Conservation (phyloP, 2,888 invertebrate species). For the Cotesia congregata region DNA sequence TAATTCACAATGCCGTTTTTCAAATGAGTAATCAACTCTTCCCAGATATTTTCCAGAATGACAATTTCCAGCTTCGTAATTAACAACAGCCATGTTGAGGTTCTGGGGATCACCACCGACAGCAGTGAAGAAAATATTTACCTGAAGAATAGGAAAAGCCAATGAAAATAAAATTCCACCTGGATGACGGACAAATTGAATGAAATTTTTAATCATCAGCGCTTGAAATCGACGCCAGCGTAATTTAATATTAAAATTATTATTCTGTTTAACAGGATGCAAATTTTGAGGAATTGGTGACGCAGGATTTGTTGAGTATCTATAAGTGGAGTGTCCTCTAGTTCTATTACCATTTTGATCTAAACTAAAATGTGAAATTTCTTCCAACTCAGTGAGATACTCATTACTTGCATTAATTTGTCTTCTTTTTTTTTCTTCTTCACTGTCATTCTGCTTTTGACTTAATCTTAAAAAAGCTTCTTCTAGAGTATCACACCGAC, state of each 20-base stretch:
- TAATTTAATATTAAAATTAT: background rate
- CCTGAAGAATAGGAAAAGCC: slow-evolving; percentile 85
- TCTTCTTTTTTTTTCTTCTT: slow-evolving; percentile 62
- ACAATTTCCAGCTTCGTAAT: slow-evolving; percentile 77
- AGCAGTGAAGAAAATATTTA: slow-evolving; percentile 84
- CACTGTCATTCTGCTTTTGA: slow-evolving; percentile 73
- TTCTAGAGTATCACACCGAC: slow-evolving; percentile 83
- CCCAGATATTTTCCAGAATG: slow-evolving; percentile 67
- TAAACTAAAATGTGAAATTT: slow-evolving; percentile 36
- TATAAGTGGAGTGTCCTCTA: background rate
- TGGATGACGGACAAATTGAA: slow-evolving; percentile 80
- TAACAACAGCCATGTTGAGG: slow-evolving; percentile 83
- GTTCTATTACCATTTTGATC: slow-evolving; percentile 23
- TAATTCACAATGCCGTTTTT: slow-evolving; percentile 71
- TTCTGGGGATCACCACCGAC: slow-evolving; percentile 83
- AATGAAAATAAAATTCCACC: slow-evolving; percentile 86
- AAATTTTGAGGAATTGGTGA: background rate
- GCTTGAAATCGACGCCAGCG: slow-evolving; percentile 71
- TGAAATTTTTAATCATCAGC: slow-evolving; percentile 79
- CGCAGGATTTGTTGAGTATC: background rate
- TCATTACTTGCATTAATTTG: slow-evolving; percentile 37
- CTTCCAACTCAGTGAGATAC: slow-evolving; percentile 45
- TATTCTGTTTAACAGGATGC: background rate
- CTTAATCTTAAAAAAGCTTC: slow-evolving; percentile 89
- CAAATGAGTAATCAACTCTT: slow-evolving; percentile 66